Evolutionary conservation across 2,113 vertebrate genomes (phyloP).

Genomic region (Gasterosteus aculeatus): DNA sequence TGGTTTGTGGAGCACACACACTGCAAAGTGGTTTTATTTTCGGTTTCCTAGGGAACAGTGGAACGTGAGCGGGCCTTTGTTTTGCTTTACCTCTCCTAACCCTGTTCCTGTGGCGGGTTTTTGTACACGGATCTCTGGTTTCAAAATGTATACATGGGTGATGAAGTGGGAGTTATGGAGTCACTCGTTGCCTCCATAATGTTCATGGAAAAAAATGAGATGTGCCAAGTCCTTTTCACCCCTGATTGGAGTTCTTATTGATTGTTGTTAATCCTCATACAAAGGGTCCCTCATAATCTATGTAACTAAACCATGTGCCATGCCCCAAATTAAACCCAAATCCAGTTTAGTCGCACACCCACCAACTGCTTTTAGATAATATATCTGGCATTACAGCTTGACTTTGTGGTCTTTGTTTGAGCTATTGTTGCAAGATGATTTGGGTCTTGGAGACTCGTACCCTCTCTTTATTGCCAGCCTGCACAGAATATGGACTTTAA

Average conservation of each 20-base stretch:
- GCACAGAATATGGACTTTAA: background rate
- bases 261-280: background rate
- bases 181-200: background rate
- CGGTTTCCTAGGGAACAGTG: background rate
- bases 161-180: background rate
- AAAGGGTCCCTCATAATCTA: background rate
- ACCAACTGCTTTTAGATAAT: background rate
- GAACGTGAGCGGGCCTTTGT: background rate
- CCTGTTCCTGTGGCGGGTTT: background rate
- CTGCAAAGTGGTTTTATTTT: conserved; percentile 13
- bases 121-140: background rate
- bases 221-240: too few species aligned
- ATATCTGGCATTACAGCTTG: background rate
- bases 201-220: background rate
- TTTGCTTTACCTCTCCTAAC: background rate
- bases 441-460: background rate
- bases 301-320: background rate
- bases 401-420: background rate
- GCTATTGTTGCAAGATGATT: background rate
- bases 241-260: background rate
- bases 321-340: background rate
- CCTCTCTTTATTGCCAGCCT: background rate
- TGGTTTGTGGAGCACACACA: conserved; percentile 10
- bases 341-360: background rate
- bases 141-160: background rate